phyloP scores from a whole-genome alignment of 2,888 invertebrate genomes.

The Dryomyza anilis region DNA sequence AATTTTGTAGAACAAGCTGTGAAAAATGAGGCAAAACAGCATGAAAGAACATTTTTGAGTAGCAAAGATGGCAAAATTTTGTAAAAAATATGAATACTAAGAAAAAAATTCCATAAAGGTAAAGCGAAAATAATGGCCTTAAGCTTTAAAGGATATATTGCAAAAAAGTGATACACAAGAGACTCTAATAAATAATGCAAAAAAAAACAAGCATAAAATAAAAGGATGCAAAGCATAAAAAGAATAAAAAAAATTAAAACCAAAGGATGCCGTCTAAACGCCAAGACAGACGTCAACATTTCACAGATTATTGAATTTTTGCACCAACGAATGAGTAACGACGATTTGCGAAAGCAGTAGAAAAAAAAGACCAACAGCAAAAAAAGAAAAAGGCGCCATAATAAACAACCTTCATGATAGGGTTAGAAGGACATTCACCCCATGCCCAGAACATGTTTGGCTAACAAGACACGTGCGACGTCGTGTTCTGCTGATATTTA shows the following conservation, averaged over 20 bases:
- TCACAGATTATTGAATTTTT: slow-evolving; percentile 3
- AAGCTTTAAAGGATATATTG: too few relatives aligned
- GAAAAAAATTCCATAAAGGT: too few relatives aligned
- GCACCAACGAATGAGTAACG: neutral
- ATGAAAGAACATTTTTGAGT: too few relatives aligned
- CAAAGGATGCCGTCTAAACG: too few relatives aligned
- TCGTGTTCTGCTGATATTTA: neutral
- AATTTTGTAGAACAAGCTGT: too few relatives aligned
- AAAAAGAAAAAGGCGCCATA: neutral
- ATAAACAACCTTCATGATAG: neutral
- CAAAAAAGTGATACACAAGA: too few relatives aligned
- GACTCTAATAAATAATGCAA: neutral
- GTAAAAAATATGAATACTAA: too few relatives aligned
- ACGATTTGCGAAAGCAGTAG: neutral
- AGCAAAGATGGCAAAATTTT: too few relatives aligned
- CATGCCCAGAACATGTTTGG: neutral
- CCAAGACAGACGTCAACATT: too few relatives aligned
- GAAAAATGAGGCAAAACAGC: too few relatives aligned
- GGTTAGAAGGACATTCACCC: too few relatives aligned
- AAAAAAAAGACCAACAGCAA: neutral
- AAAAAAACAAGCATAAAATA: neutral
- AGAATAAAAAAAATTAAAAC: neutral
- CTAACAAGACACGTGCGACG: neutral
- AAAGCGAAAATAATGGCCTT: too few relatives aligned
- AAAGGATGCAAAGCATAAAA: neutral